Conservation (phyloP, 2,113 vertebrate genomes). For the Empidonax traillii region DNA sequence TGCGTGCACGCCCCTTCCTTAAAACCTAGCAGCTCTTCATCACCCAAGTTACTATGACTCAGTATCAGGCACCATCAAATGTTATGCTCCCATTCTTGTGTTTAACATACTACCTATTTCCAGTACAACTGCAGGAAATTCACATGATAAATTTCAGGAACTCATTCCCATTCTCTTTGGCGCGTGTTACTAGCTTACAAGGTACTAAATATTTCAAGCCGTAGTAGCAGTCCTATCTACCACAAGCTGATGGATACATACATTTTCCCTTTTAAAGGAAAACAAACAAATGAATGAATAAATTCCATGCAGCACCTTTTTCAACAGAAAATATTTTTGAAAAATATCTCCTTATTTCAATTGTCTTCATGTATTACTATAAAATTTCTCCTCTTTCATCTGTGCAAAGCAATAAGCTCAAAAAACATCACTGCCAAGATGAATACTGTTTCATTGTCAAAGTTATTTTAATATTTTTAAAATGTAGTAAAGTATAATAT, state of each 20-base stretch:
- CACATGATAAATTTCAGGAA: background rate
- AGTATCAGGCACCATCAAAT: background rate
- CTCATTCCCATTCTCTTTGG: background rate
- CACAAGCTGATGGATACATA: background rate
- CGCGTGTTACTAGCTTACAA: background rate
- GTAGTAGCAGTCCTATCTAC: background rate
- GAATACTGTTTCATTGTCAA: background rate
- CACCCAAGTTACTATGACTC: background rate
- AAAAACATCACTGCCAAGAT: background rate
- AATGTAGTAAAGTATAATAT: background rate
- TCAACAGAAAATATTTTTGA: background rate
- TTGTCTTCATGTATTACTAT: background rate
- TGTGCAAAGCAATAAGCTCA: background rate
- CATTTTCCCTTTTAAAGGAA: background rate
- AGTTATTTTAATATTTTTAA: background rate
- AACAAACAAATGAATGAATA: background rate
- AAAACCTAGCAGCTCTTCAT: background rate
- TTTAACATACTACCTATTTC: background rate
- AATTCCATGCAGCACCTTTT: background rate
- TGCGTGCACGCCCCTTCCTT: background rate
- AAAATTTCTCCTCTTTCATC: background rate
- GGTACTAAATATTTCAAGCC: background rate
- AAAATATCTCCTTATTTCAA: background rate
- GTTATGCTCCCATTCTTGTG: background rate
- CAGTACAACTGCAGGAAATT: background rate